Base-by-base conservation (phyloP, 2,888 invertebrate species). In the Onchidella celtica region DNA sequence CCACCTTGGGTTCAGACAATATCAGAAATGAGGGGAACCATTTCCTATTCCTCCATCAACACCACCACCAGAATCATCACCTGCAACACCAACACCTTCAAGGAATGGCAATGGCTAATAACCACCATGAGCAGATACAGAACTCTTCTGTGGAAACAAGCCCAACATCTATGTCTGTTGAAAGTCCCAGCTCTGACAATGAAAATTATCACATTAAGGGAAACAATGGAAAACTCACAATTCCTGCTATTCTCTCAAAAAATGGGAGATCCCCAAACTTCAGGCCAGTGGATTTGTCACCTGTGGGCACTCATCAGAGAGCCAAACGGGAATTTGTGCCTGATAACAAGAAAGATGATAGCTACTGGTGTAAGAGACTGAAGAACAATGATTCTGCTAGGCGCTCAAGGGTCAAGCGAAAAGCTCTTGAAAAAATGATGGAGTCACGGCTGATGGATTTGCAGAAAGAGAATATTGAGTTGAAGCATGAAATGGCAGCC, bases 351-450 rank as follows among this genome's bases (percentile, higher is more conserved):
- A 93, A 93, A 84, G 94, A 93, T 86, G 87, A 88, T 36, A 73
- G 73, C 36, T 94, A 94, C 81, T 93, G 92, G 92, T 92, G 92
- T 70, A 92, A 93, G 69, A 88, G 94, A 9, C 88, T 91, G 83
- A 93, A 93, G 85, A 94, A 94, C 86, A 94, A 94, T 84, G 92
- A 93, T 76, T 93, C 93, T 3, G 94, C 94, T 0, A 90, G 92
- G 73, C 87, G 93, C 61, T 93, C 93, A 0, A 88, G 94, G 17
- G 93, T 93, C 69, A 87, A 91, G 21, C 85, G 93, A 9, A 88
- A 93, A 57, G 88, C 89, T 85, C 92, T 93, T 80, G 93, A 94
- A 85, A 92, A 92, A 70, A 88, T 91, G 79, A 92, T 92, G 65
- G 91, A 91, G 34, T 82, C 90, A 55, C 81, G 91, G 47, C 65